Percentiles rank a stretch among this genome's conserved stretches.
phyloP scores from a whole-genome alignment of 1,140 invertebrate genomes.

The Eurytemora carolleeae region DNA sequence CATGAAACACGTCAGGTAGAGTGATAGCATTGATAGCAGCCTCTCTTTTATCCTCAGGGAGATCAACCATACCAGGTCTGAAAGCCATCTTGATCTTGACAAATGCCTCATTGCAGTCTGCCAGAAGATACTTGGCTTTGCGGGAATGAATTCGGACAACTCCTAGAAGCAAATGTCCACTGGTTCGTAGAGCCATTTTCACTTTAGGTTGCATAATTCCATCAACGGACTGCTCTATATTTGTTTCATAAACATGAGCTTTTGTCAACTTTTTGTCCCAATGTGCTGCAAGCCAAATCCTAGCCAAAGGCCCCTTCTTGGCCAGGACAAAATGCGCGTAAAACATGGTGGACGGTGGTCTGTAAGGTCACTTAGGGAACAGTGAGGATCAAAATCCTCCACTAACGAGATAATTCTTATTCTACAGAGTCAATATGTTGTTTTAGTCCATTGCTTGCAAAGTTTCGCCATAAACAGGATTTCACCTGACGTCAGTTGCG shows the following conservation, averaged over 20 bases:
- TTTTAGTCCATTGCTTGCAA: too few relatives aligned
- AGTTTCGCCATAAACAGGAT: too few relatives aligned
- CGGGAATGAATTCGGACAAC: conserved; percentile 93
- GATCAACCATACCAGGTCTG: conserved; percentile 43
- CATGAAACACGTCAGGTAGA: conserved; percentile 23
- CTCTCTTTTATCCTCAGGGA: conserved; percentile 29
- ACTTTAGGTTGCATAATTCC: conserved; percentile 94
- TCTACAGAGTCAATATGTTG: too few relatives aligned
- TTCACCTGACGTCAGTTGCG: too few relatives aligned
- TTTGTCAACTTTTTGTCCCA: conserved; percentile 99
- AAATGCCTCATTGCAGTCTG: conserved; percentile 98
- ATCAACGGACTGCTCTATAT: conserved; percentile 95
- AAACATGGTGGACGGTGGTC: too few relatives aligned
- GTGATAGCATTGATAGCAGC: conserved; percentile 22
- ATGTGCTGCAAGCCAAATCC: conserved; percentile 96
- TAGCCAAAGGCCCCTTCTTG: conserved; percentile 88
- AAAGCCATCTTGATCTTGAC: conserved; percentile 99
- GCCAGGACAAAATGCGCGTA: conserved; percentile 96
- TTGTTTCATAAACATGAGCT: conserved; percentile 97
- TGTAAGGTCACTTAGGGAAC: too few relatives aligned
- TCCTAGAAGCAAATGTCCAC: conserved; percentile 85
- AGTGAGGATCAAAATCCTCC: too few relatives aligned
- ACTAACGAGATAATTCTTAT: too few relatives aligned
- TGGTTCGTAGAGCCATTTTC: conserved; percentile 90
- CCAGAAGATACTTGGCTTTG: conserved; percentile 90